Evolutionary conservation across 1,140 invertebrate genomes (phyloP).

Genomic region (Lepidostoma basale): DNA sequence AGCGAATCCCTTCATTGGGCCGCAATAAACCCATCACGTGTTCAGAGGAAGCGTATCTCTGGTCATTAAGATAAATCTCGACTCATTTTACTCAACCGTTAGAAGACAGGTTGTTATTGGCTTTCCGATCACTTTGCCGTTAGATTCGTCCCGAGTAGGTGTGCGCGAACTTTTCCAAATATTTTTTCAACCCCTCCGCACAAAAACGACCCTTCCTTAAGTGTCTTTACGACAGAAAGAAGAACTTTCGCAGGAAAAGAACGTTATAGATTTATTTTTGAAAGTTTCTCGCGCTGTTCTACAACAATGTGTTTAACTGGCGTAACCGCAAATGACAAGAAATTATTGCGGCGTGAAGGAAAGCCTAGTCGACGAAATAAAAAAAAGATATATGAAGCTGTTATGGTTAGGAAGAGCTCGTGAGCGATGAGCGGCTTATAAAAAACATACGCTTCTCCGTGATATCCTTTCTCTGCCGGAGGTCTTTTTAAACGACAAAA

Average conservation of each 20-base stretch:
- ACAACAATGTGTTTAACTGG: constrained; percentile 31
- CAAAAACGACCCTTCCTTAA: neutral
- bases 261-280: constrained; percentile 17
- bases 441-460: constrained; percentile 41
- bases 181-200: neutral
- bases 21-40: constrained; percentile 34
- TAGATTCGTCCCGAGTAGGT: neutral
- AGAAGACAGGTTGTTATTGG: constrained; percentile 29
- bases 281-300: constrained; percentile 18
- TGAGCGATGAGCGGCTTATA: constrained; percentile 43
- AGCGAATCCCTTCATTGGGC: neutral
- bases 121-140: constrained; percentile 5
- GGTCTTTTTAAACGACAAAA: constrained; percentile 42
- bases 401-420: constrained; percentile 29
- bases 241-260: neutral
- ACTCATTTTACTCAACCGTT: constrained; percentile 40
- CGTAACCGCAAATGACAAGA: constrained; percentile 37
- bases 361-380: constrained; percentile 37
- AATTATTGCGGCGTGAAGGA: constrained; percentile 39
- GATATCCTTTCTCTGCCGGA: constrained; percentile 28
- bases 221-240: neutral
- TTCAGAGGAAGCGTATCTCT: constrained; percentile 38
- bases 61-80: constrained; percentile 41
- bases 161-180: neutral
- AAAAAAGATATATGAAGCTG: constrained; percentile 38